These are phyloP conservation scores for Mus minutoides DNA, from an alignment of 2,797 vertebrate genomes.

Conservation along the genomic window DNA sequence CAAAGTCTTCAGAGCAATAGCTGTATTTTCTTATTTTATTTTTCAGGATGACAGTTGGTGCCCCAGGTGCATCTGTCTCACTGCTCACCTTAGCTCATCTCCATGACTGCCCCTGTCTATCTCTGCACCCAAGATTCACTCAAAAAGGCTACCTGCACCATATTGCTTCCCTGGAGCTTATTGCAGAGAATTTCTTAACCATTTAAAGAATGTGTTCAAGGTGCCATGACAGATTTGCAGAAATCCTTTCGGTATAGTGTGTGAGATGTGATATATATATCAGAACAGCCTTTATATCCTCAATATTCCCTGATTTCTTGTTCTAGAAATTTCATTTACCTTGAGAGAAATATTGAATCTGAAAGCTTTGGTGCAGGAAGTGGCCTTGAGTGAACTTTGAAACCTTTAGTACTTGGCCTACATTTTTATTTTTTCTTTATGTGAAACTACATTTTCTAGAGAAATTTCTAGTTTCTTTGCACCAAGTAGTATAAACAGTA, in stretches of 20 bases:
- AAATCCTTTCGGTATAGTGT: not conserved
- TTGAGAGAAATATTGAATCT: not conserved
- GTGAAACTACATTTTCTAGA: not conserved
- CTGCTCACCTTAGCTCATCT: not conserved
- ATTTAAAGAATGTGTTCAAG: constrained; percentile 58
- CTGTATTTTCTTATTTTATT: not conserved
- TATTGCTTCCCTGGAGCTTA: constrained; percentile 44
- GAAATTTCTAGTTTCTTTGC: constrained; percentile 16
- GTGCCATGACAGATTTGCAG: constrained; percentile 47
- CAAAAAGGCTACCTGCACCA: not conserved
- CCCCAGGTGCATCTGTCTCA: not conserved
- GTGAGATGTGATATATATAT: not conserved
- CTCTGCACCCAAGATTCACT: not conserved
- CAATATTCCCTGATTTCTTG: not conserved
- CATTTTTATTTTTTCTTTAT: not conserved
- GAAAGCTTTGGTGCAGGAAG: not conserved
- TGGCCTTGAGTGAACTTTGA: not conserved
- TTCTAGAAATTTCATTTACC: constrained; percentile 32
- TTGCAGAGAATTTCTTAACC: constrained; percentile 46
- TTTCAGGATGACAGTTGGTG: not conserved
- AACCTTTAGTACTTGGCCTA: not conserved
- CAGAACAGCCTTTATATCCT: constrained; percentile 2
- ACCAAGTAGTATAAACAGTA: not conserved
- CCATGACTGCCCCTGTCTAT: not conserved
- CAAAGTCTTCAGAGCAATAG: not conserved